Evolutionary conservation across 2,113 vertebrate genomes (phyloP), one percentile per base, ranked within the genome.

Genomic region (Cyprinodon variegatus): DNA sequence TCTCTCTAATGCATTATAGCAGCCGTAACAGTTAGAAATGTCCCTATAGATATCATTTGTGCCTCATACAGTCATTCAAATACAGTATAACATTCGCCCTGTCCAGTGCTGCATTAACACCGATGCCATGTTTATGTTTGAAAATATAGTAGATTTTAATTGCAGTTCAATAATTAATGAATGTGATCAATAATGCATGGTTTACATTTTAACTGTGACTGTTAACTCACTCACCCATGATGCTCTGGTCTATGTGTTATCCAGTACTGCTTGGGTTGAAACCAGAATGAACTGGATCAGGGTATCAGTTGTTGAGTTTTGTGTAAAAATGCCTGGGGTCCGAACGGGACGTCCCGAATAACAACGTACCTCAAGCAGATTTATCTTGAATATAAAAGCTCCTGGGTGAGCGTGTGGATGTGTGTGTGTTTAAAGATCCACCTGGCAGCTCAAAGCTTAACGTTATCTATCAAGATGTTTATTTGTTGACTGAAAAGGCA

Each of bases 381-480:
- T 36, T 40, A 12, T 45, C 9, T 15, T 15, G 46, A 50, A 12
- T 15, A 17, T 50, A 73, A 38, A 36, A 61, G 37, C 43, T 59
- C 41, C 36, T 46, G 68, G 29, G 29, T 37, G 8, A 11, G 3
- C 3, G 41, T 57, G 61, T 43, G 7, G 29, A 29, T 29, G 29
- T 29, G 29, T 29, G 29, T 29, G 29, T 29, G 29, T 29, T 29
- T 29, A 29, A 4, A 40, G 59, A 41, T 70, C 72, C 60, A 57
- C 48, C 37, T 1, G 15, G 76, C 76, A 82, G 80, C 74, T 85
- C 70, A 80, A 76, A 53, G 4, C 13, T 0, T 0, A 84, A 46
- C 3, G 15, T 17, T 11, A 61, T 3, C 4, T 6, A 9, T 46
- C 12, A 13, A 39, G 0, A 15, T 65, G 63, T 63, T 17, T 68